Percentiles rank a stretch among this genome's conserved stretches.
These are phyloP conservation scores for Microcebus griseorufus DNA, from an alignment of 2,113 vertebrate species.

Conservation along the genomic window DNA sequence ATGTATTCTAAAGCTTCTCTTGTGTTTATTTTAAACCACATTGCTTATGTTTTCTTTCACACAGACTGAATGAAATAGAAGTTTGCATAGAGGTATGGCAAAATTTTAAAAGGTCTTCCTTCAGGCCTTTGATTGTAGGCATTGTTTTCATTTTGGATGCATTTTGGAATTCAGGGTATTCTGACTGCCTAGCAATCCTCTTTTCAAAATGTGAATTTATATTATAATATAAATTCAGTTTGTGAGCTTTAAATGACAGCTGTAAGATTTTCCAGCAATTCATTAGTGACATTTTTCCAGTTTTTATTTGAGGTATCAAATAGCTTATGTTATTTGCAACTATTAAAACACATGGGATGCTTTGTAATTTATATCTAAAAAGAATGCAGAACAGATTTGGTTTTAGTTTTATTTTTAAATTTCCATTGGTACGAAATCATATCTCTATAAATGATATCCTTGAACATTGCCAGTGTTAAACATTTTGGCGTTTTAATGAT, in stretches of 20 bases:
- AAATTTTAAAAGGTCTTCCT: neutral
- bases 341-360: neutral
- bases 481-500: neutral
- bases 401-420: constrained; percentile 15
- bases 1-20: neutral
- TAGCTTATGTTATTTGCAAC: neutral
- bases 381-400: neutral
- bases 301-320: neutral
- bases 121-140: neutral
- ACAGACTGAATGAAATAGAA: neutral
- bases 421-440: neutral
- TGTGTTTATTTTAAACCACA: neutral
- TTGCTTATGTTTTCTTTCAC: neutral
- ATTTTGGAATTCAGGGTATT: neutral
- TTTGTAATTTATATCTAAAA: neutral
- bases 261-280: neutral
- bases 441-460: neutral
- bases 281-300: neutral
- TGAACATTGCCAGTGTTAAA: neutral
- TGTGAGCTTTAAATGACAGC: neutral
- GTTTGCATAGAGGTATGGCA: neutral
- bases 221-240: neutral
- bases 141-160: neutral
- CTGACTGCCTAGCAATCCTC: neutral
- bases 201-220: neutral